Evolutionary conservation across 2,113 vertebrate species (phyloP).

Genomic region (Epinephelus lanceolatus): DNA sequence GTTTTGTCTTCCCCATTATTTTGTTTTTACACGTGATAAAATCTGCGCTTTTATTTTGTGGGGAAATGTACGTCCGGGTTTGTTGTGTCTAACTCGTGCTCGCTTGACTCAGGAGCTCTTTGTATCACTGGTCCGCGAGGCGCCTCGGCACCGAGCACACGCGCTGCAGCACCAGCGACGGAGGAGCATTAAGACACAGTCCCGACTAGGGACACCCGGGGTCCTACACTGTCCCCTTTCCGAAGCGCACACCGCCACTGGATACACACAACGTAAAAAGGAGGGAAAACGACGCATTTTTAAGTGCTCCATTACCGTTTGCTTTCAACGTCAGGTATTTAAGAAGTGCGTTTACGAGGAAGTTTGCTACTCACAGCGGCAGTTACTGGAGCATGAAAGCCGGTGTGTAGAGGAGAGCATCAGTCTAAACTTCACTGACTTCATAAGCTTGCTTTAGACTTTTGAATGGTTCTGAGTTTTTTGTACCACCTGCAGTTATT

Average conservation of each 20-base stretch:
- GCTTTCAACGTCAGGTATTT: background rate
- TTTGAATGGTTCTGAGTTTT: background rate
- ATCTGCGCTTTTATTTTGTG: slow-evolving; percentile 42
- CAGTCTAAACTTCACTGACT: slow-evolving; percentile 45
- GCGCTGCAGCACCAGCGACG: slow-evolving; percentile 39
- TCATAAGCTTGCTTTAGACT: background rate
- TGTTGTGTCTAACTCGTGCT: fast-evolving
- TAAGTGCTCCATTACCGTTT: background rate
- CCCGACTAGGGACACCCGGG: slow-evolving; percentile 61
- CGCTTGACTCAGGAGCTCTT: slow-evolving; percentile 60
- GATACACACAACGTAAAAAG: background rate
- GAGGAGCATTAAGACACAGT: slow-evolving; percentile 29
- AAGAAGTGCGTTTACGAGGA: slow-evolving; percentile 52
- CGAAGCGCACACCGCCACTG: background rate
- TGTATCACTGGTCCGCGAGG: slow-evolving; percentile 69
- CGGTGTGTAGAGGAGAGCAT: slow-evolving; percentile 46
- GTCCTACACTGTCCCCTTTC: slow-evolving; percentile 28
- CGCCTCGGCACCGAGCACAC: slow-evolving; percentile 41
- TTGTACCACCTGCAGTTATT: background rate
- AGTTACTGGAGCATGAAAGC: slow-evolving; percentile 45
- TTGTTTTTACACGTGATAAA: background rate
- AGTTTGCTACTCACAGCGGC: slow-evolving; percentile 56
- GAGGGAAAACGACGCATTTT: background rate
- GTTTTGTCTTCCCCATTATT: background rate
- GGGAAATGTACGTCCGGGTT: background rate